These are phyloP conservation scores for Calidris pygmaea DNA, from an alignment of 2,113 vertebrate species.

Conservation along the genomic window DNA sequence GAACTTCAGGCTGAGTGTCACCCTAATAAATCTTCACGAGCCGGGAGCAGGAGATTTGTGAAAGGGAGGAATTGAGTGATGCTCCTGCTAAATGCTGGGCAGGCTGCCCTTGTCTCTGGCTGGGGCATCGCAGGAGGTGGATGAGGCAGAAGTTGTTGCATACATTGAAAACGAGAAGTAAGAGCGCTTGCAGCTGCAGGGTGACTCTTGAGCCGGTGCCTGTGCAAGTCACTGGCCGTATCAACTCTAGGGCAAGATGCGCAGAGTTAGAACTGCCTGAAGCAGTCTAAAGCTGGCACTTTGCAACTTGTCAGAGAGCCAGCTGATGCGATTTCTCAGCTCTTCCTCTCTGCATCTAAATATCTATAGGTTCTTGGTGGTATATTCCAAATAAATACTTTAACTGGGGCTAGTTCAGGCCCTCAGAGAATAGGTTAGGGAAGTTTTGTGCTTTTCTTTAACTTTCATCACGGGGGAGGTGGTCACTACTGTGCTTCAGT, in stretches of 20 bases:
- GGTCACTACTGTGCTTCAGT: neutral
- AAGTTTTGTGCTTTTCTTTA: neutral
- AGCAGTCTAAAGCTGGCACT: neutral
- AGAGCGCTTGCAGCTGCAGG: no score
- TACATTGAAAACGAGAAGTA: fast-evolving
- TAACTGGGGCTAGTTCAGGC: fast-evolving
- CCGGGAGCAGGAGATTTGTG: neutral
- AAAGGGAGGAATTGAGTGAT: fast-evolving
- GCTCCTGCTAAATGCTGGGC: neutral
- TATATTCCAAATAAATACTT: fast-evolving
- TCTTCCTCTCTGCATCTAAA: neutral
- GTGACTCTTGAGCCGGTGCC: fast-evolving
- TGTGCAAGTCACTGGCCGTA: neutral
- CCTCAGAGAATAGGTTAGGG: fast-evolving
- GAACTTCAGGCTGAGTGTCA: fast-evolving
- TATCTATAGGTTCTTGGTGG: neutral
- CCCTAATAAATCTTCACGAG: fast-evolving
- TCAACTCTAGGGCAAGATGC: fast-evolving
- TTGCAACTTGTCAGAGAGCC: fast-evolving
- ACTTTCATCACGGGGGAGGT: fast-evolving
- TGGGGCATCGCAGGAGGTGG: fast-evolving
- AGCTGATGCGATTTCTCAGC: fast-evolving
- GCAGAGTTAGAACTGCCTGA: neutral
- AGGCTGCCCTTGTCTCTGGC: neutral
- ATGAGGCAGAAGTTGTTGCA: no score